Base-by-base conservation (phyloP, 2,113 vertebrate species). In the Thomomys bottae region DNA sequence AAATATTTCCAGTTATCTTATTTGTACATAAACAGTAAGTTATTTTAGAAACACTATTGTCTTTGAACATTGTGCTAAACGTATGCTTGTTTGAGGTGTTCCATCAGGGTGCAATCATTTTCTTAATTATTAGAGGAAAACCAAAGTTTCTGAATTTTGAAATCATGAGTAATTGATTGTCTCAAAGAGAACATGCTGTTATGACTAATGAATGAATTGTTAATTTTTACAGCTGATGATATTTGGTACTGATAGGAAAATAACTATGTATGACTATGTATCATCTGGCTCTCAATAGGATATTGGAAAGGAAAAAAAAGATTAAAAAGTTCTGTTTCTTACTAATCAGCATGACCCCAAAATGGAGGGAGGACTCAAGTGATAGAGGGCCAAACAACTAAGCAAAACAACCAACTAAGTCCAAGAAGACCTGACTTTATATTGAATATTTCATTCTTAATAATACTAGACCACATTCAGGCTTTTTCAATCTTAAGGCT, bases 101-200 rank as follows among this genome's bases (percentile, higher is more conserved):
- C 85, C 45, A 84, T 54, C 8, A 88, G n/a, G 26, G 85, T 78
- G 40, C 45, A 96, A 90, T 91, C n/a, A 84, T 85, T 88, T 94
- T 82, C 61, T 92, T 70, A 73, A 92, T 84, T 83, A 94, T 82
- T 73, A 77, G 38, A 95, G 94, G 70, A 75, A 94, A 21, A 20
- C 59, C 6, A 84, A 49, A 73, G 54, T 57, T 93, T 95, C 84
- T 96, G 84, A 95, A 11, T 90, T 96, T 96, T 93, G 59, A 96
- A 96, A 90, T 61, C 42, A 87, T 96, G 95, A 95, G 92, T 77
- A 92, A 92, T 92, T 80, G 96, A 97, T 94, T 79, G 84, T 64
- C 89, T 73, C 71, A 92, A 96, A 49, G 80, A 95, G 80, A 89
- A 67, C 26, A 92, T 0, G 3, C 82, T 96, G 90, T 70, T 97